These are phyloP conservation scores for Scophthalmus maximus DNA, from an alignment of 2,113 vertebrate genomes.

Conservation along the genomic window DNA sequence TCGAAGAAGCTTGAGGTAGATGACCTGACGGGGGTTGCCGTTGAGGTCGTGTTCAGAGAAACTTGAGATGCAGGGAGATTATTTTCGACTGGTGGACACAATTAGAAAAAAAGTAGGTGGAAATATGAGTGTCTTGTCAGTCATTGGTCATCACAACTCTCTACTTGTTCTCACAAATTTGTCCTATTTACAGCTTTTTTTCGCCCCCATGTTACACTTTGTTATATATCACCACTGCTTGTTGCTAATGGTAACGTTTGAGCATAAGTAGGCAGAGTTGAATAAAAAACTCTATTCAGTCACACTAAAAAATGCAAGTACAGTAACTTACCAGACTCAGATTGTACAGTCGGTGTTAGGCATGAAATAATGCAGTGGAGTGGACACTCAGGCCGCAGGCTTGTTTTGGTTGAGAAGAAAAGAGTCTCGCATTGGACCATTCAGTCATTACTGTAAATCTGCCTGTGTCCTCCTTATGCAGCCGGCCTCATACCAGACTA, in stretches of 20 bases:
- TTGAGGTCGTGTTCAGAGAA: no score
- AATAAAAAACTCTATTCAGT: no score
- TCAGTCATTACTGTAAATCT: slow-evolving; percentile 35
- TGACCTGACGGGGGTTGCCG: no score
- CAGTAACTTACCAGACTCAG: not conserved
- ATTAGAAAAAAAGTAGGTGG: not conserved
- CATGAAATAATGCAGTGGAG: slow-evolving; percentile 7
- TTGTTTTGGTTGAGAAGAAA: slow-evolving; percentile 19
- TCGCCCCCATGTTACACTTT: not conserved
- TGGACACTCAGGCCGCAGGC: slow-evolving; percentile 8
- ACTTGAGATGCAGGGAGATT: no score
- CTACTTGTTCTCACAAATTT: not conserved
- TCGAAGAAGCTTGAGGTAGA: no score
- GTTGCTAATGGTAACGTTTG: not conserved
- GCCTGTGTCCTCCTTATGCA: slow-evolving; percentile 26
- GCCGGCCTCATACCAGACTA: slow-evolving; percentile 13
- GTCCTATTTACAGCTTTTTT: not conserved
- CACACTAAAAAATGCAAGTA: slow-evolving; percentile 15
- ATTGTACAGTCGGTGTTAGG: not conserved
- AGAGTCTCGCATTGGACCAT: slow-evolving; percentile 20
- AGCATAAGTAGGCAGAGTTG: no score
- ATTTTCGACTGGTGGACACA: no score
- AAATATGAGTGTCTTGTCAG: not conserved
- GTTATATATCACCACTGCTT: not conserved
- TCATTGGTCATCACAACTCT: not conserved